Conservation (phyloP, 2,113 vertebrate species). For the Ailuropoda melanoleuca region DNA sequence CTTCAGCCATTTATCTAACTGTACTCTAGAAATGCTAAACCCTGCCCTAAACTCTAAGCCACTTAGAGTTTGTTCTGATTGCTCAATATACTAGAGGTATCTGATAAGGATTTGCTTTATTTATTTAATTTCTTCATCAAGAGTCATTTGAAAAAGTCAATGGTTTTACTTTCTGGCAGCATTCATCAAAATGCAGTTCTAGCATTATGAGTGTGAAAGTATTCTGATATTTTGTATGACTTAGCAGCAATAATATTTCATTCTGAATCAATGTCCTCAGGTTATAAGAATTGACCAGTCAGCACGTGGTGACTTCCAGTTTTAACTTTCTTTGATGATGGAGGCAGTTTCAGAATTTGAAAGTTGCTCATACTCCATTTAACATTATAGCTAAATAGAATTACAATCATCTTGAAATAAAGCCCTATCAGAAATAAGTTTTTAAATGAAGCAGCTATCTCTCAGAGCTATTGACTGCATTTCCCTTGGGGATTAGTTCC, state of each 20-base stretch:
- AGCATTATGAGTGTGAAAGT: background rate
- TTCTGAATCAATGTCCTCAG: background rate
- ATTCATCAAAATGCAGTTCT: slow-evolving; percentile 14
- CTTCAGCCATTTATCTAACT: background rate
- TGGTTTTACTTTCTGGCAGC: background rate
- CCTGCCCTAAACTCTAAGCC: background rate
- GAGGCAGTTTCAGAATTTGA: slow-evolving; percentile 47
- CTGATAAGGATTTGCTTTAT: background rate
- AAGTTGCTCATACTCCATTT: slow-evolving; percentile 52
- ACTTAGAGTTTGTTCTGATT: background rate
- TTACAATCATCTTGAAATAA: slow-evolving; percentile 47
- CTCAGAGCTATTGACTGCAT: slow-evolving; percentile 38
- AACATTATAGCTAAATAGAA: slow-evolving; percentile 58
- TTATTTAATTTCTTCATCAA: background rate
- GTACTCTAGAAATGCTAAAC: background rate
- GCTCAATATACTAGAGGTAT: background rate
- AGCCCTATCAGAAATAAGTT: slow-evolving; percentile 12
- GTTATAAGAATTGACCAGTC: background rate
- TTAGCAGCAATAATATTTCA: slow-evolving; percentile 10
- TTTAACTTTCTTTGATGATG: slow-evolving; percentile 47
- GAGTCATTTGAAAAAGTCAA: background rate
- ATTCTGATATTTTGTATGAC: background rate
- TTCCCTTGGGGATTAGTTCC: background rate
- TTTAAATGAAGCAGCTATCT: slow-evolving; percentile 46
- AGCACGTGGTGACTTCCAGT: background rate